Evolutionary conservation across 2,888 invertebrate genomes (phyloP).

Genomic region (Acronicta aceris): DNA sequence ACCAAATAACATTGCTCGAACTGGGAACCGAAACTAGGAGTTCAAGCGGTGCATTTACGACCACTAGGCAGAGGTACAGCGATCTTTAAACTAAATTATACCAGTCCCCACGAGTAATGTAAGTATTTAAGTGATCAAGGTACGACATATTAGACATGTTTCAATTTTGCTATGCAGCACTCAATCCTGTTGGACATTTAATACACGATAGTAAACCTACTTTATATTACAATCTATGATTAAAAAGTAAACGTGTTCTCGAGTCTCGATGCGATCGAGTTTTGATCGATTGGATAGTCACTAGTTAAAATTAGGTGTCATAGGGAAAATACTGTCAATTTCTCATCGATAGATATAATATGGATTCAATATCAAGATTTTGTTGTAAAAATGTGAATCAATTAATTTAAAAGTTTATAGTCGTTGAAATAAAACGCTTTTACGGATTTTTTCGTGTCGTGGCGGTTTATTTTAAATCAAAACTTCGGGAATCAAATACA

Average conservation of each 20-base stretch:
- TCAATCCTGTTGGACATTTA: conserved; percentile 35
- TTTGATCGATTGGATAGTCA: conserved; percentile 38
- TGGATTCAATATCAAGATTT: too few species aligned
- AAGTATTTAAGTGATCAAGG: conserved; percentile 5
- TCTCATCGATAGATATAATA: too few species aligned
- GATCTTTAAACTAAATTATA: conserved; percentile 7
- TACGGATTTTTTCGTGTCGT: too few species aligned
- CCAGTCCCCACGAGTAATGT: conserved; percentile 5
- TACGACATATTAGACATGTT: conserved; percentile 21
- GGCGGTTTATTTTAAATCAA: too few species aligned
- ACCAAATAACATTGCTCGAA: too few species aligned
- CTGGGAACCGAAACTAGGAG: too few species aligned
- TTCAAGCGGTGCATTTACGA: too few species aligned
- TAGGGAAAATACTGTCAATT: neutral
- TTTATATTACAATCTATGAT: conserved; percentile 13
- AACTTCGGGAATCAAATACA: too few species aligned
- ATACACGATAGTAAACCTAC: conserved; percentile 32
- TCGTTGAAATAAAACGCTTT: too few species aligned
- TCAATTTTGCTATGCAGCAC: conserved; percentile 19
- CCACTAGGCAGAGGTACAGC: too few species aligned
- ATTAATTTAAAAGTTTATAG: neutral
- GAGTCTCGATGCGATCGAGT: conserved; percentile 9
- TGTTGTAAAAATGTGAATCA: too few species aligned
- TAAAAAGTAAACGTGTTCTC: conserved; percentile 33
- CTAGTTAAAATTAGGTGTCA: conserved; percentile 1